A percentile compares a stretch with the other conserved stretches of the same genome.
These are phyloP conservation scores for Felis chaus DNA, from an alignment of 2,113 vertebrate species.

Conservation along the genomic window DNA sequence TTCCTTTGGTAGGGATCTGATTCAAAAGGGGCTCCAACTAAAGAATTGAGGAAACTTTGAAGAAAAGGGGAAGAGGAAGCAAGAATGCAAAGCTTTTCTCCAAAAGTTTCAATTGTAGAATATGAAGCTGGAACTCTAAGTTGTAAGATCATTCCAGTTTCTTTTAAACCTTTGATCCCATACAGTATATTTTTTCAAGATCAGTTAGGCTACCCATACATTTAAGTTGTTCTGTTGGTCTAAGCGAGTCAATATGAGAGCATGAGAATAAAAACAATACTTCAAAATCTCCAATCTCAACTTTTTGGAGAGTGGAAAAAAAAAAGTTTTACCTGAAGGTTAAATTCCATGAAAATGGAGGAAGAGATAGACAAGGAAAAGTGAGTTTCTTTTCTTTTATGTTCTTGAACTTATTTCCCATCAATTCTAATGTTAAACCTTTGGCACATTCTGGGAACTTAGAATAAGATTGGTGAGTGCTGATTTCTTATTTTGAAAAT, in stretches of 20 bases:
- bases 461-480: neutral
- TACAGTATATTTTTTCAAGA: neutral
- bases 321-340: neutral
- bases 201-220: neutral
- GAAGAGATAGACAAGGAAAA: neutral
- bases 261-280: neutral
- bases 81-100: neutral
- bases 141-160: neutral
- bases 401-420: neutral
- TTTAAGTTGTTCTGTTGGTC: neutral
- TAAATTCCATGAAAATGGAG: neutral
- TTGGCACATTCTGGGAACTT: neutral
- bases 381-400: neutral
- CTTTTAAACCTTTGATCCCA: neutral
- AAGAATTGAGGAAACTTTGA: neutral
- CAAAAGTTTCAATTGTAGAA: neutral
- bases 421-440: neutral
- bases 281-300: neutral
- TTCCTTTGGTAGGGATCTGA: neutral
- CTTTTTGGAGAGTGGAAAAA: neutral
- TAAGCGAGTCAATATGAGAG: neutral
- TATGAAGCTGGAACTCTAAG: neutral
- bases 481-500: constrained; percentile 10
- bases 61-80: neutral
- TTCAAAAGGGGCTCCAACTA: neutral